phyloP scores from a whole-genome alignment of 1,140 invertebrate genomes.

The Megalonaias nervosa region DNA sequence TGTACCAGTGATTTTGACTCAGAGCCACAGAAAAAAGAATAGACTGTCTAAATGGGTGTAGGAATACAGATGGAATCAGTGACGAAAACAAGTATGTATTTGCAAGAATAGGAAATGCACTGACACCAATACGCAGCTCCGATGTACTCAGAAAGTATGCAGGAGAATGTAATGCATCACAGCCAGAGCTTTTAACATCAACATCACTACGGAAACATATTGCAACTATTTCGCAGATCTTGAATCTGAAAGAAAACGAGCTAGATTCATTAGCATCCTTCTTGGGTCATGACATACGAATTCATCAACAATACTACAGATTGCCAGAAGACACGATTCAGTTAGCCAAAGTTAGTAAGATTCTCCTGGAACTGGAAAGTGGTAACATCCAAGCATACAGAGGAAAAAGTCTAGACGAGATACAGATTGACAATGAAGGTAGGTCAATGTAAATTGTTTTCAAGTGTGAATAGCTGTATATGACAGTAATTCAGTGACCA shows the following conservation, averaged over 20 bases:
- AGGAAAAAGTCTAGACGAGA: too few relatives aligned
- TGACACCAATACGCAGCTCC: neutral
- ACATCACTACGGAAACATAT: constrained; percentile 19
- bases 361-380: neutral
- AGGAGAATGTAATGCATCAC: neutral
- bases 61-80: neutral
- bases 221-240: constrained; percentile 10
- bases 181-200: constrained; percentile 1
- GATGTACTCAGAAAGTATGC: constrained; percentile 9
- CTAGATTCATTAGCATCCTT: constrained; percentile 19
- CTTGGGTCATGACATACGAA: constrained; percentile 33
- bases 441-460: too few relatives aligned
- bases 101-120: neutral
- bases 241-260: neutral
- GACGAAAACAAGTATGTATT: constrained; percentile 4
- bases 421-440: too few relatives aligned
- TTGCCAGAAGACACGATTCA: constrained; percentile 21
- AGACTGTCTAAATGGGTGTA: neutral
- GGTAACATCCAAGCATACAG: neutral
- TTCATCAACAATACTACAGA: neutral
- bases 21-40: neutral
- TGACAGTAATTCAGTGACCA: too few relatives aligned
- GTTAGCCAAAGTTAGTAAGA: constrained; percentile 16
- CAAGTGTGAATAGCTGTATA: too few relatives aligned
- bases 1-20: constrained; percentile 19